Percentiles rank a stretch among this genome's conserved stretches.
These are phyloP conservation scores for Pyrocephalus nanus DNA, from an alignment of 2,797 vertebrate species.

Conservation along the genomic window DNA sequence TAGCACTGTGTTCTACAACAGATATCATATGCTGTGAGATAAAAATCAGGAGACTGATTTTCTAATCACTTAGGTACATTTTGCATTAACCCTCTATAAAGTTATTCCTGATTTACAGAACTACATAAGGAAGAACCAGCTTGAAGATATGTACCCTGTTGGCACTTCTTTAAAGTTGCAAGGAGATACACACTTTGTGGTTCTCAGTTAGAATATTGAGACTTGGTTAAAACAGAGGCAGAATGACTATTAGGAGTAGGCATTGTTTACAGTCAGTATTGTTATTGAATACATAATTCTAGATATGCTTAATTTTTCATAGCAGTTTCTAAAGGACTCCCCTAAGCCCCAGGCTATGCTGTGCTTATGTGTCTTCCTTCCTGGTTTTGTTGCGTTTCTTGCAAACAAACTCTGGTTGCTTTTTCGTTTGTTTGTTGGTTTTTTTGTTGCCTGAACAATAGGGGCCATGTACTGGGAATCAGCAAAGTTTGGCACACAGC, in stretches of 20 bases:
- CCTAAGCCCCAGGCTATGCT: background rate
- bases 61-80: background rate
- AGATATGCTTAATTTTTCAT: background rate
- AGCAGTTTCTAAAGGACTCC: background rate
- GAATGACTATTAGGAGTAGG: background rate
- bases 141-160: background rate
- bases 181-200: background rate
- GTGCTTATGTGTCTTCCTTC: background rate
- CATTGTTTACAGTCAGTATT: background rate
- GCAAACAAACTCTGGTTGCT: background rate
- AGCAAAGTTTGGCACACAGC: slow-evolving; percentile 95
- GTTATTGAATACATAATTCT: background rate
- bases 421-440: background rate
- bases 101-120: background rate
- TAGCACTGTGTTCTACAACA: background rate
- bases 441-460: slow-evolving; percentile 15
- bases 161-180: background rate
- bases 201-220: background rate
- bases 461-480: slow-evolving; percentile 96
- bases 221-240: background rate
- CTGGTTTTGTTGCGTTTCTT: background rate
- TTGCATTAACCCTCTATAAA: background rate
- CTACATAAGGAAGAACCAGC: background rate
- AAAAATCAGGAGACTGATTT: background rate
- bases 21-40: background rate